These are phyloP conservation scores for Pampusana beccarii DNA, from an alignment of 2,113 vertebrate genomes.

Conservation along the genomic window DNA sequence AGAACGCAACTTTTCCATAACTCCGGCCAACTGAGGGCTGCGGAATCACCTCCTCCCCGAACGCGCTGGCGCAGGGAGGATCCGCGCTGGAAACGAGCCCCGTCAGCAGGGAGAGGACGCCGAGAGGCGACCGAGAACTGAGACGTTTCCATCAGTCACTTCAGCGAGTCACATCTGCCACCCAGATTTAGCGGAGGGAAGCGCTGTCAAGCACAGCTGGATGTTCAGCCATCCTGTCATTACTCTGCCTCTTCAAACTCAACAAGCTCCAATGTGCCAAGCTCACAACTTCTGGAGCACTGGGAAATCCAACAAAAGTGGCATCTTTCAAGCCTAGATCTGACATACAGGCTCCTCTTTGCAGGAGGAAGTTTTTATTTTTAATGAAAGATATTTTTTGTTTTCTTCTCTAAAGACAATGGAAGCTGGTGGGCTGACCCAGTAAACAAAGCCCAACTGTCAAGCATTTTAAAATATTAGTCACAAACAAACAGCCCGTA, in stretches of 20 bases:
- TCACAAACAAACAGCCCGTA: slow-evolving; percentile 1
- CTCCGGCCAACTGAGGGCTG: not conserved
- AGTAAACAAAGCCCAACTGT: slow-evolving; percentile 50
- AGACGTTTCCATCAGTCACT: slow-evolving; percentile 43
- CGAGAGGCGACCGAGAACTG: not conserved
- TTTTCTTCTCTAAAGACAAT: slow-evolving; percentile 45
- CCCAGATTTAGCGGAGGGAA: slow-evolving; percentile 39
- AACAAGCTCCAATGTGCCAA: slow-evolving; percentile 24
- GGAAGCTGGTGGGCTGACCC: slow-evolving; percentile 9
- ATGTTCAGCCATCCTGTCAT: slow-evolving; percentile 36
- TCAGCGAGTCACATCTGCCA: slow-evolving; percentile 52
- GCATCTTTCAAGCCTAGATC: slow-evolving; percentile 12
- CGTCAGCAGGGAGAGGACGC: slow-evolving; percentile 13
- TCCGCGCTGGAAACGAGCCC: not conserved
- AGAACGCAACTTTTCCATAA: slow-evolving; percentile 17
- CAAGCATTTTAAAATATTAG: slow-evolving; percentile 41
- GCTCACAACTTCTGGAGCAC: not conserved
- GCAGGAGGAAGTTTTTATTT: slow-evolving; percentile 47
- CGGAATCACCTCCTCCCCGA: not conserved
- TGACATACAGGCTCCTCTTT: slow-evolving; percentile 7
- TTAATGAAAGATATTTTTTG: slow-evolving; percentile 2
- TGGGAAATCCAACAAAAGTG: slow-evolving; percentile 30
- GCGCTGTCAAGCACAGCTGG: slow-evolving; percentile 42
- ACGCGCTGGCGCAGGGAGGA: not conserved
- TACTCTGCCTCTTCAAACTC: slow-evolving; percentile 41